Evolutionary conservation across 2,797 vertebrate genomes (phyloP), one percentile per base, ranked within the genome.

Genomic region (Spheniscus humboldti): DNA sequence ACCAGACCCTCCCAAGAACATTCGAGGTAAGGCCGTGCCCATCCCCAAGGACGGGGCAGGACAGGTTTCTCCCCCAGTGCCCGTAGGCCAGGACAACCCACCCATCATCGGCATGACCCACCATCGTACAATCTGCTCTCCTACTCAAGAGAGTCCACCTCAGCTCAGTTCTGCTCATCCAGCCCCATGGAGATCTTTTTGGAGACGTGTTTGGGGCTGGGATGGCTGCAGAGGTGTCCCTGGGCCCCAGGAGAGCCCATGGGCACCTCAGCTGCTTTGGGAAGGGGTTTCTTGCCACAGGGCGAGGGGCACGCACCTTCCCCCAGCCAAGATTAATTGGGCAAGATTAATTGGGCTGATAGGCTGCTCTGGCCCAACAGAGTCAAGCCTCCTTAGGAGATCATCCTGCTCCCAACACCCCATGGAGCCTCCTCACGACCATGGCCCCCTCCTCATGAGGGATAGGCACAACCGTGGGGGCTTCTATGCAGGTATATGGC

Each of bases 21-120:
- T 97, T 64, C 66, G 11, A 97, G 98, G 97, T 98, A 98, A 94
- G 97, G 80, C 73, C 11, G 12, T 66, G 45, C 23, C 48, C 3
- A 1, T n/a, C 52, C 71, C 69, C 67, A 8, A 7, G 57, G 56
- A 17, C 20, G 20, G 50, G 33, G 8, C 52, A 37, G n/a, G 67
- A 33, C 66, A 52, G 11, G 30, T 14, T 63, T 67, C 45, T 59
- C 43, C 41, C 39, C 33, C 41, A 37, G 24, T 31, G 33, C 35
- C 37, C 7, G 1, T 11, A 23, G 28, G 18, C 35, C 18, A 68
- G 56, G 63, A 55, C 47, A 86, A 16, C 13, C 37, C 20, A 9
- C 18, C 35, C 5, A 2, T 41, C 31, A 53, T 89, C 8, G 9
- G 37, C n/a, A 13, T 12, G 23, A 4, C 11, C 59, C 43, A 37